A percentile compares a stretch with the other conserved stretches of the same genome.
phyloP scores from a whole-genome alignment of 1,140 invertebrate genomes.

The Microplitis mediator region DNA sequence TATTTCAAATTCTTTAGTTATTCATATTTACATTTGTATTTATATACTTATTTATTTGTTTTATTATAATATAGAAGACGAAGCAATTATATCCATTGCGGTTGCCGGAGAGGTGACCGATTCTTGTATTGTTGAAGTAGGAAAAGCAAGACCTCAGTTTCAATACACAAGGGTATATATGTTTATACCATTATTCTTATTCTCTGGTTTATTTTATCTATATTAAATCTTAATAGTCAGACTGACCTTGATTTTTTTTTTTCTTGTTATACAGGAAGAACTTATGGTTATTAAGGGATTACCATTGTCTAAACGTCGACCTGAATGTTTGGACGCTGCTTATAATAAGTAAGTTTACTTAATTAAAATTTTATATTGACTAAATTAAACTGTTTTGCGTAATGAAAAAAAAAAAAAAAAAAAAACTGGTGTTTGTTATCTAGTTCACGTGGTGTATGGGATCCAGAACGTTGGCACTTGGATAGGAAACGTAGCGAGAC shows the following conservation, averaged over 20 bases:
- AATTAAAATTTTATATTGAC: background rate
- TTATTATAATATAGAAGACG: conserved; percentile 50
- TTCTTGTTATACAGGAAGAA: conserved; percentile 61
- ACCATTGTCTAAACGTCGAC: conserved; percentile 65
- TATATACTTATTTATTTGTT: conserved; percentile 3
- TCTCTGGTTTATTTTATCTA: background rate
- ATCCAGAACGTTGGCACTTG: conserved; percentile 68
- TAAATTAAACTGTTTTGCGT: conserved; percentile 3
- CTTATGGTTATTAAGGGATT: conserved; percentile 66
- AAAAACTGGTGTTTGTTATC: conserved; percentile 20
- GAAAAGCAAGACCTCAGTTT: conserved; percentile 57
- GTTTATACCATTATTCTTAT: background rate
- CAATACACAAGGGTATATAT: conserved; percentile 55
- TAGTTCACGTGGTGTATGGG: conserved; percentile 67
- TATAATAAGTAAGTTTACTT: conserved; percentile 63
- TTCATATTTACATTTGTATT: background rate
- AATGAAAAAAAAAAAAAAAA: conserved; percentile 8
- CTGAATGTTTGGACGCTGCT: conserved; percentile 65
- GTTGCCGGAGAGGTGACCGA: conserved; percentile 60
- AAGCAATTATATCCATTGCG: conserved; percentile 60
- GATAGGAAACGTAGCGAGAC: conserved; percentile 66
- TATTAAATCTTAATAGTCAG: background rate
- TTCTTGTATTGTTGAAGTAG: conserved; percentile 58
- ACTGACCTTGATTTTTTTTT: background rate
- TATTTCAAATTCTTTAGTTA: background rate